Conservation (phyloP, 2,888 invertebrate genomes). For the Synanthedon vespiformis region DNA sequence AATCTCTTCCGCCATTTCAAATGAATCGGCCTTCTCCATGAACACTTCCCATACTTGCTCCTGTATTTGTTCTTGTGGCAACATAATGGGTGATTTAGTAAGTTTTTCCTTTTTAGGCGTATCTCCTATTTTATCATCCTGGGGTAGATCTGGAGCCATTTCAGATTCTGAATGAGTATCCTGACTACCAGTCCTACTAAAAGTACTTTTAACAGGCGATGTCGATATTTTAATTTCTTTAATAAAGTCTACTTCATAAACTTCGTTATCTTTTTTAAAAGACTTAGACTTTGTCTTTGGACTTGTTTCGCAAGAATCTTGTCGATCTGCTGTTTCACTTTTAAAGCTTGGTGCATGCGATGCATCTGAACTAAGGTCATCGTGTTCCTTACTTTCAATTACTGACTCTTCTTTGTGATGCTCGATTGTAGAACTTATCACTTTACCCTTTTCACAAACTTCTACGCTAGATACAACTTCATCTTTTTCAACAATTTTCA, state of each 20-base stretch:
- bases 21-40: conserved; percentile 47
- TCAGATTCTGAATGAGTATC: conserved; percentile 71
- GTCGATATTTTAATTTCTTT: conserved; percentile 68
- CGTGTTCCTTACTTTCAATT: conserved; percentile 63
- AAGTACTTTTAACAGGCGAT: conserved; percentile 59
- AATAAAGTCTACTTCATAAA: conserved; percentile 65
- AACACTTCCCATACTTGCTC: conserved; percentile 62
- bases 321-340: conserved; percentile 48
- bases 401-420: conserved; percentile 61
- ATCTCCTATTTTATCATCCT: conserved; percentile 50
- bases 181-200: conserved; percentile 67
- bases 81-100: conserved; percentile 50
- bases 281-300: conserved; percentile 60
- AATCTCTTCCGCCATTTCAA: conserved; percentile 42
- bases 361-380: conserved; percentile 59
- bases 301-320: conserved; percentile 50
- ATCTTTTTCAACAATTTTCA: conserved; percentile 59
- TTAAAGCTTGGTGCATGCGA: conserved; percentile 59
- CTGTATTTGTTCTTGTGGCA: conserved; percentile 56
- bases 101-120: conserved; percentile 47
- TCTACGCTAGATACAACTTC: conserved; percentile 55
- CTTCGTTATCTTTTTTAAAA: conserved; percentile 61
- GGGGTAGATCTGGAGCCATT: conserved; percentile 61
- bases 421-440: conserved; percentile 55
- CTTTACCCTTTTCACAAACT: conserved; percentile 57